Conservation (phyloP, 2,113 vertebrate species). For the Psettodes erumei region DNA sequence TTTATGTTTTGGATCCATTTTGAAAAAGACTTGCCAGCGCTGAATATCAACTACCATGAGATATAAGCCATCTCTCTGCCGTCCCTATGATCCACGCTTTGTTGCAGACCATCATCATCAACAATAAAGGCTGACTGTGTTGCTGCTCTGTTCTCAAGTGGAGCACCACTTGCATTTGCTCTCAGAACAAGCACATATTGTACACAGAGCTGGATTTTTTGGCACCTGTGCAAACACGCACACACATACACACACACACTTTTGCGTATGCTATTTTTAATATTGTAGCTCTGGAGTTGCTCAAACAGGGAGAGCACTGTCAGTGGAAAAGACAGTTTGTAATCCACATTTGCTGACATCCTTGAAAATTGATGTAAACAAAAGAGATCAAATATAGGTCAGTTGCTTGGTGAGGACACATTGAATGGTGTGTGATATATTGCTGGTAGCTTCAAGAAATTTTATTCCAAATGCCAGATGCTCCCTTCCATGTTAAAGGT, state of each 20-base stretch:
- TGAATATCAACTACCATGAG: conserved; percentile 7
- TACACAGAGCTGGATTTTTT: conserved; percentile 45
- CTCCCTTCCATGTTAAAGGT: conserved; percentile 15
- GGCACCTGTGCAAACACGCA: conserved; percentile 64
- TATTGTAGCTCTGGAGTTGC: conserved; percentile 25
- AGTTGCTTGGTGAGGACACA: conserved; percentile 7
- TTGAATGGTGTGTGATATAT: conserved; percentile 16
- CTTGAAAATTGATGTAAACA: background rate
- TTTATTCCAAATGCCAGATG: conserved; percentile 5
- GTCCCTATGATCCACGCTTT: conserved; percentile 21
- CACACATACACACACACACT: conserved; percentile 9
- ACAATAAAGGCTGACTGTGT: conserved; percentile 28
- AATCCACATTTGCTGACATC: background rate
- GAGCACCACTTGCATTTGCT: conserved; percentile 29
- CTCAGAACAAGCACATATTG: conserved; percentile 59
- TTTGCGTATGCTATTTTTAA: conserved; percentile 51
- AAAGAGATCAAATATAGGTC: background rate
- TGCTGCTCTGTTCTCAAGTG: conserved; percentile 56
- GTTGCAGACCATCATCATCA: conserved; percentile 43
- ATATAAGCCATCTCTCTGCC: background rate
- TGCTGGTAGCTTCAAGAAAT: conserved; percentile 19
- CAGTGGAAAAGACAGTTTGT: conserved; percentile 6
- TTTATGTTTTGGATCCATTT: conserved; percentile 8
- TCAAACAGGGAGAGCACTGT: conserved; percentile 20
- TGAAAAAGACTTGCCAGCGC: background rate